Evolutionary conservation across 2,113 vertebrate genomes (phyloP).

Genomic region (Barnardius zonarius): DNA sequence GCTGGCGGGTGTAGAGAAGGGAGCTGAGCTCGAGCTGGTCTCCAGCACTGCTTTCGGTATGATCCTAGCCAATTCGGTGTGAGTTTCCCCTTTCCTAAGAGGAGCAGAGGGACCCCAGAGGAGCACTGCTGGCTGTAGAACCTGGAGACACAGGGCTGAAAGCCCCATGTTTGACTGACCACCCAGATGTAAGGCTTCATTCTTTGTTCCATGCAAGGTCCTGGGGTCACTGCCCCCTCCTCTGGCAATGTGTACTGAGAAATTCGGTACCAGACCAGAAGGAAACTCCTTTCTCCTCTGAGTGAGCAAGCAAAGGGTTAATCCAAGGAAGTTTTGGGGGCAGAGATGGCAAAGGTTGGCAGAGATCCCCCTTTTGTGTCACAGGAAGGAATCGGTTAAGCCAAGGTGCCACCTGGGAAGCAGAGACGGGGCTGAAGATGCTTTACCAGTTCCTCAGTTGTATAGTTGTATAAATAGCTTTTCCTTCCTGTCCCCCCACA

Average conservation of each 20-base stretch:
- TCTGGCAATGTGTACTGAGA: not conserved
- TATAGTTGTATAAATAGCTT: constrained; percentile 15
- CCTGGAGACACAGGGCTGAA: not conserved
- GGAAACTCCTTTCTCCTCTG: not conserved
- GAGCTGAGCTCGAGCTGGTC: not conserved
- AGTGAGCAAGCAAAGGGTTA: not conserved
- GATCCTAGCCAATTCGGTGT: not conserved
- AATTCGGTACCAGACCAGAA: not conserved
- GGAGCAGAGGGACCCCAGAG: not conserved
- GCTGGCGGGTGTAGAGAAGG: not conserved
- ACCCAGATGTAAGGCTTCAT: not conserved
- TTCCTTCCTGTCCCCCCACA: constrained; percentile 18
- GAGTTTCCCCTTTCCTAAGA: not conserved
- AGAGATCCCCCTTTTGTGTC: not conserved
- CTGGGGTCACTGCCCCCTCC: not conserved
- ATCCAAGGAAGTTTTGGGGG: not conserved
- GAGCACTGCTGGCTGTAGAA: not conserved
- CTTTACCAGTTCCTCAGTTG: constrained; percentile 24
- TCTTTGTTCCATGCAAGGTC: not conserved
- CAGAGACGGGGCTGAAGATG: constrained; percentile 20
- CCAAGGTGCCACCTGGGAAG: constrained; percentile 57
- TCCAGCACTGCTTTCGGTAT: accelerated
- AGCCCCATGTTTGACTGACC: not conserved
- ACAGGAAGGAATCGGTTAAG: constrained; percentile 29
- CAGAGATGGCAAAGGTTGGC: constrained; percentile 2